phyloP scores from a whole-genome alignment of 2,888 invertebrate genomes.

The Drosophila koepferae region DNA sequence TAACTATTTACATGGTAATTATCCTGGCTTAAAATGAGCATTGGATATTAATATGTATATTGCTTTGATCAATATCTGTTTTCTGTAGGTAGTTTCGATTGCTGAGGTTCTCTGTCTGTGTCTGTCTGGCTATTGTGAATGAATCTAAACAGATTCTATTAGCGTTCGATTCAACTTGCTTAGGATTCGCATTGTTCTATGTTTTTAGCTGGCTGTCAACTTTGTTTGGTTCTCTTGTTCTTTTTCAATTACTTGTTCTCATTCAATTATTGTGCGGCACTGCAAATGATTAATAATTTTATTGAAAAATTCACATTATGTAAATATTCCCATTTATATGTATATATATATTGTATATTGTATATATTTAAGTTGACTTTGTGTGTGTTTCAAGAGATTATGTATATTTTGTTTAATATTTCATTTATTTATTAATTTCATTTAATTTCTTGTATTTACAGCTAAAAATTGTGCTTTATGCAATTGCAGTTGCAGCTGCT shows the following conservation, averaged over 20 bases:
- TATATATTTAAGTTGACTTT: slow-evolving; percentile 31
- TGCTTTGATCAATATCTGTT: slow-evolving; percentile 32
- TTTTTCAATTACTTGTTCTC: slow-evolving; percentile 18
- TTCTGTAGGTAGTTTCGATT: slow-evolving; percentile 52
- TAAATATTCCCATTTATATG: slow-evolving; percentile 50
- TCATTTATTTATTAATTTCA: slow-evolving; percentile 8
- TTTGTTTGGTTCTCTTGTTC: slow-evolving; percentile 12
- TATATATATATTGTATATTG: slow-evolving; percentile 29
- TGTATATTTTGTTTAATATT: slow-evolving; percentile 13
- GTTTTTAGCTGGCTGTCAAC: slow-evolving; percentile 5
- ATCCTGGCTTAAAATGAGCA: slow-evolving; percentile 30
- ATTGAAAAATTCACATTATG: slow-evolving; percentile 60
- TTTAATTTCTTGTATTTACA: slow-evolving; percentile 47
- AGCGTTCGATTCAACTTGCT: slow-evolving; percentile 6
- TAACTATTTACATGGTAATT: slow-evolving; percentile 26
- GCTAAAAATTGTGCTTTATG: slow-evolving; percentile 47
- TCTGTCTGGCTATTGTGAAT: slow-evolving; percentile 18
- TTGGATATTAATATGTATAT: neutral
- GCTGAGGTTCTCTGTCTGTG: slow-evolving; percentile 55
- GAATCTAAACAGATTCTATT: neutral
- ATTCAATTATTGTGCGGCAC: slow-evolving; percentile 76
- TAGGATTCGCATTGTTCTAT: slow-evolving; percentile 3
- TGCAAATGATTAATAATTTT: slow-evolving; percentile 74
- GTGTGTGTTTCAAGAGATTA: slow-evolving; percentile 25
- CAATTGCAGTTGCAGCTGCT: slow-evolving; percentile 10